These are phyloP conservation scores for Paracanthobrama guichenoti DNA, from an alignment of 2,113 vertebrate species.

Conservation along the genomic window DNA sequence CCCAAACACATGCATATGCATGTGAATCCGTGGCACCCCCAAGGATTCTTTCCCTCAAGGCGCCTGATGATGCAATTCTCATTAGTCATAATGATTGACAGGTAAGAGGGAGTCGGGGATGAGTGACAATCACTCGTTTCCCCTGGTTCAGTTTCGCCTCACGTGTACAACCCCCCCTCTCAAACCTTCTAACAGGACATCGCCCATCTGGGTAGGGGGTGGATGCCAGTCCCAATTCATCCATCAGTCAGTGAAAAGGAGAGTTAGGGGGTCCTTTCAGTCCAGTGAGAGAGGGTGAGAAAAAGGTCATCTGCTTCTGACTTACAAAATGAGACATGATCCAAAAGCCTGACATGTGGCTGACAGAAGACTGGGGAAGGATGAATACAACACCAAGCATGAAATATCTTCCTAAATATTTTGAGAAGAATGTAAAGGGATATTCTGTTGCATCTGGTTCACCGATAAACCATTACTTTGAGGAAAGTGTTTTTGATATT, in stretches of 20 bases:
- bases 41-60: constrained; percentile 28
- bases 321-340: constrained; percentile 41
- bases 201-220: constrained; percentile 28
- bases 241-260: constrained; percentile 41
- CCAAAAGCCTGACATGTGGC: constrained; percentile 42
- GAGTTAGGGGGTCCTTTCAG: constrained; percentile 41
- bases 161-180: constrained; percentile 1
- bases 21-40: background rate
- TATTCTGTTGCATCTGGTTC: constrained; percentile 28
- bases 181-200: constrained; percentile 7
- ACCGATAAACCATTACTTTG: constrained; percentile 17
- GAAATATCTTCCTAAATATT: constrained; percentile 28
- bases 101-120: constrained; percentile 10
- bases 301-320: constrained; percentile 42
- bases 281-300: constrained; percentile 39
- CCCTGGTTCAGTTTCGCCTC: constrained; percentile 58
- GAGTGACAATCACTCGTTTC: constrained; percentile 46
- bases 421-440: constrained; percentile 29
- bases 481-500: constrained; percentile 34
- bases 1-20: constrained; percentile 28
- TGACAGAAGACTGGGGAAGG: constrained; percentile 16
- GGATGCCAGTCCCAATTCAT: constrained; percentile 43
- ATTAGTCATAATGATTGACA: constrained; percentile 65
- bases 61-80: constrained; percentile 64
- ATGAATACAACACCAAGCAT: constrained; percentile 28